Base-by-base conservation (phyloP, 2,888 invertebrate genomes). In the Pristionchus fissidentatus region DNA sequence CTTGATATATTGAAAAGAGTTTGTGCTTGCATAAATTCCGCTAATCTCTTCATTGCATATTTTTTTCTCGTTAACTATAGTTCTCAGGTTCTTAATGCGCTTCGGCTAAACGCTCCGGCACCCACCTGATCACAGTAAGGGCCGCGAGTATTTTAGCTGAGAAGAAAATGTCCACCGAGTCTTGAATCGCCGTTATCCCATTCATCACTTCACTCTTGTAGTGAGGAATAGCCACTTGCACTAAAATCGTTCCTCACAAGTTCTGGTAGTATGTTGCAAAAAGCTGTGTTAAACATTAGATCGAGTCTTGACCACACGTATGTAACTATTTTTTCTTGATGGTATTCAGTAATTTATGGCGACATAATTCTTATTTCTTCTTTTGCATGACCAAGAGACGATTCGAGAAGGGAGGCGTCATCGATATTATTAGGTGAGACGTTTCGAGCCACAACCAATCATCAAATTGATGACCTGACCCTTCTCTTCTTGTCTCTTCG, bases 41-140 rank as follows among this genome's bases (percentile, higher is more conserved):
- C 3, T 57, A 10, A 35, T 32, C 4, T 38, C 15, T 10, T 41
- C n/a, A 91, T 91, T 22, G 88, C 88, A 13, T 13, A n/a, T n/a
- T 32, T 19, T 41, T 2, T 22, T n/a, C n/a, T 4, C 0, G n/a
- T n/a, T n/a, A n/a, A n/a, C n/a, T n/a, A 7, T 66, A 35, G 19
- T 66, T 41, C 38, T 38, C 38, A 3, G 7, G 4, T 8, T 26
- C 7, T 29, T 29, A 8, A 29, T 13, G 5, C 57, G 10, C 1
- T 66, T 66, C 35, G 13, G 60, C 4, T 2, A 10, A 1, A 10
- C 35, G 60, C 1, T 15, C 32, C 26, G 22, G 3, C n/a, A 2
- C 8, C 19, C 43, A 70, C 70, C 70, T 70, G n/a, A 26, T 26
- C n/a, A 70, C 38, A 0, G 70, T 43, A 13, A 70, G 70, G 0